Percentiles rank a stretch among this genome's conserved stretches.
These are phyloP conservation scores for Balaenoptera acutorostrata DNA, from an alignment of 2,113 vertebrate species.

Conservation along the genomic window DNA sequence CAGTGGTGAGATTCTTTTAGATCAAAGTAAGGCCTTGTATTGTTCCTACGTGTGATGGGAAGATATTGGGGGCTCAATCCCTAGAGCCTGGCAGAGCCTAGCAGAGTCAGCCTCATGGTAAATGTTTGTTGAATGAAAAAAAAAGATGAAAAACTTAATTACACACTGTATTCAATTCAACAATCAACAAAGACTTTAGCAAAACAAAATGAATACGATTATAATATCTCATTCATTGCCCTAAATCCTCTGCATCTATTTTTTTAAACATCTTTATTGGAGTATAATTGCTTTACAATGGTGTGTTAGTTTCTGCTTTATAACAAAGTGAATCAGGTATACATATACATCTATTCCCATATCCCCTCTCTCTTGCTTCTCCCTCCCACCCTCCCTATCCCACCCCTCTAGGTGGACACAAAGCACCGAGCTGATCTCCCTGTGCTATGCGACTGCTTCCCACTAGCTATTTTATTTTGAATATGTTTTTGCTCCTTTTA, in stretches of 20 bases:
- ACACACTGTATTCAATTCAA: not conserved
- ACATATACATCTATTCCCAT: too few species aligned
- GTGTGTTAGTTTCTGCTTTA: too few species aligned
- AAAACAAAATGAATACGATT: not conserved
- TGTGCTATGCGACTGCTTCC: too few species aligned
- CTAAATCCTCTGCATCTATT: not conserved
- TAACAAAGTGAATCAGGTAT: too few species aligned
- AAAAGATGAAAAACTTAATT: not conserved
- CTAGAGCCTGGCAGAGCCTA: not conserved
- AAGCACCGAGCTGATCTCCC: too few species aligned
- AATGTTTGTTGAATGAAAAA: not conserved
- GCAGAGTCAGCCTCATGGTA: not conserved
- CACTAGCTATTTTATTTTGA: not conserved
- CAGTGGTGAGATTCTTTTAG: not conserved
- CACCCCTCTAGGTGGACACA: too few species aligned
- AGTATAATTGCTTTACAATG: too few species aligned
- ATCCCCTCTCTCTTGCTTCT: too few species aligned
- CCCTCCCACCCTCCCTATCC: too few species aligned
- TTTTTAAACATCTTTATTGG: not conserved
- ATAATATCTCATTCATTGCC: not conserved
- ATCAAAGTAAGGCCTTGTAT: not conserved
- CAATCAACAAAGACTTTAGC: not conserved
- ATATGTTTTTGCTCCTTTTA: not conserved
- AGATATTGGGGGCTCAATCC: not conserved
- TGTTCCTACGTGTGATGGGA: not conserved